phyloP scores from a whole-genome alignment of 2,113 vertebrate species.

The Paedocypris sp. region DNA sequence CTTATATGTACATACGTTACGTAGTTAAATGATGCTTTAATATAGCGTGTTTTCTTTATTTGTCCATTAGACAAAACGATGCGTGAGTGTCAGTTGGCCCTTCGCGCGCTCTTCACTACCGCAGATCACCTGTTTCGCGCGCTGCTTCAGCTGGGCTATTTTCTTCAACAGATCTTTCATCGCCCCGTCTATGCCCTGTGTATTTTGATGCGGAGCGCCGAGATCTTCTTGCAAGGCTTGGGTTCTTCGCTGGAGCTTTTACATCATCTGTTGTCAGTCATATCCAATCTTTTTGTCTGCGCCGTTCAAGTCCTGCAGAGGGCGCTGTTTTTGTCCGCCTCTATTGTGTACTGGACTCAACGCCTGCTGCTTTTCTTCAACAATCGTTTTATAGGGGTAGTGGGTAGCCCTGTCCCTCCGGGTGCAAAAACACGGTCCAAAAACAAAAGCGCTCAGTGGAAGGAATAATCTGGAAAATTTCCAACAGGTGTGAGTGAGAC shows the following conservation, averaged over 20 bases:
- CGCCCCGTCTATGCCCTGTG: no score
- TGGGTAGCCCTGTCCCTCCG: no score
- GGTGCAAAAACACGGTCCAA: no score
- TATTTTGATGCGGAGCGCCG: no score
- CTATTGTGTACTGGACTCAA: constrained; percentile 50
- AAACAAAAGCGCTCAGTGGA: no score
- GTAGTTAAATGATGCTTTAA: no score
- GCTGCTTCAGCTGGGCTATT: constrained; percentile 49
- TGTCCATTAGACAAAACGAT: constrained; percentile 53
- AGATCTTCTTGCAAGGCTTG: constrained; percentile 45
- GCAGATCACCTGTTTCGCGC: constrained; percentile 58
- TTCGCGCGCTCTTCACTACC: constrained; percentile 52
- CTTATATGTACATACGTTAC: no score
- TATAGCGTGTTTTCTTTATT: constrained; percentile 33
- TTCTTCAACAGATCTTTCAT: constrained; percentile 41
- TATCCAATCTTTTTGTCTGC: constrained; percentile 44
- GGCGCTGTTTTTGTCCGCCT: constrained; percentile 43
- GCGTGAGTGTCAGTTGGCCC: constrained; percentile 53
- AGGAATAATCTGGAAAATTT: no score
- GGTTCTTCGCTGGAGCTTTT: constrained; percentile 49
- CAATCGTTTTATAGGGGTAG: no score
- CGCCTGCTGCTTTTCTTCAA: constrained; percentile 49
- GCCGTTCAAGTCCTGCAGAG: constrained; percentile 50
- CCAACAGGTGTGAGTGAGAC: no score
- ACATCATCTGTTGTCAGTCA: constrained; percentile 45